Percentiles rank a stretch among this genome's conserved stretches.
Evolutionary conservation across 2,113 vertebrate species (phyloP).

Genomic region (Xerus inauris): DNA sequence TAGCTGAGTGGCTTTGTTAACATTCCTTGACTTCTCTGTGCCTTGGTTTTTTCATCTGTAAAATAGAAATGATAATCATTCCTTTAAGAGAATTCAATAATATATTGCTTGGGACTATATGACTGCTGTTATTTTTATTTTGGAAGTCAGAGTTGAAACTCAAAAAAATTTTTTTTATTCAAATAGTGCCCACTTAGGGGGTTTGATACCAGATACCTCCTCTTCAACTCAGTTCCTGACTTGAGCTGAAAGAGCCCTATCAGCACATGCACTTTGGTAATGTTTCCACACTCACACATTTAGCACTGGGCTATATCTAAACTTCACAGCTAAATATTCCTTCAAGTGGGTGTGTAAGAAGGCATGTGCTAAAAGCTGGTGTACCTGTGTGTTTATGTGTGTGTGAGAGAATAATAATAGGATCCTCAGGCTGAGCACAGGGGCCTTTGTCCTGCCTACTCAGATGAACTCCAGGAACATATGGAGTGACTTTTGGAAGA

Average conservation of each 20-base stretch:
- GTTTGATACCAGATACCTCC: neutral
- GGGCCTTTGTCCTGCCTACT: neutral
- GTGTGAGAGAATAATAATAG: neutral
- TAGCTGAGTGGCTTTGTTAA: neutral
- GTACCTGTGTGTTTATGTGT: neutral
- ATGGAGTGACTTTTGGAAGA: conserved; percentile 31
- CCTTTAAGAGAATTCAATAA: neutral
- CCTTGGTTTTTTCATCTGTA: neutral
- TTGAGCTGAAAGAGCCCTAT: neutral
- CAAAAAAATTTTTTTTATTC: neutral
- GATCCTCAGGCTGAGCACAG: neutral
- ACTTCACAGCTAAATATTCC: neutral
- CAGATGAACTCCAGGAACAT: conserved; percentile 19
- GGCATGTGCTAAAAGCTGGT: neutral
- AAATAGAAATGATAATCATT: neutral
- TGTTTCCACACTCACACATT: neutral
- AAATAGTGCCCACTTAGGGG: neutral
- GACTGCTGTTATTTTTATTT: conserved; percentile 17
- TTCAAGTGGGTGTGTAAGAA: neutral
- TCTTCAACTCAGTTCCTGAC: neutral
- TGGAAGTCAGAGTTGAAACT: neutral
- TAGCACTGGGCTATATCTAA: neutral
- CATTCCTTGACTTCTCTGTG: neutral
- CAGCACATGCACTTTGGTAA: neutral
- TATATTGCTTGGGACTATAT: neutral